Conservation (phyloP, 2,797 vertebrate species). For the Allobates femoralis region DNA sequence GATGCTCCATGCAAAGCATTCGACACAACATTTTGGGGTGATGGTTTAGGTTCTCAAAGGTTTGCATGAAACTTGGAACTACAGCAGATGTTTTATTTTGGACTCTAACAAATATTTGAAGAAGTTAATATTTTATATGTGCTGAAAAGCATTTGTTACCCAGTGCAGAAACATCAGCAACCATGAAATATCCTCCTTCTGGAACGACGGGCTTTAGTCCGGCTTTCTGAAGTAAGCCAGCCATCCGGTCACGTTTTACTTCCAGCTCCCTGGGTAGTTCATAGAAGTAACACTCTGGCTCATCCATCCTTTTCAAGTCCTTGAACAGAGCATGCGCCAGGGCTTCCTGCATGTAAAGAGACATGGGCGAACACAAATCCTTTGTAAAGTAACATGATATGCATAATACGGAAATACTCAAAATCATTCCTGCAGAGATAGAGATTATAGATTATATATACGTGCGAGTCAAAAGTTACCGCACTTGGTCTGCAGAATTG, state of each 20-base stretch:
- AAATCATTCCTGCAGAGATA: too few relatives aligned
- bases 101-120: background rate
- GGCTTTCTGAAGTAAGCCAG: constrained; percentile 78
- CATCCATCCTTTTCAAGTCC: constrained; percentile 85
- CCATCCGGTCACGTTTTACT: constrained; percentile 88
- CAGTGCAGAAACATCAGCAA: constrained; percentile 86
- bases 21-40: too few relatives aligned
- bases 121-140: background rate
- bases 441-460: too few relatives aligned
- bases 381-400: background rate
- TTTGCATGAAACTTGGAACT: too few relatives aligned
- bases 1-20: too few relatives aligned
- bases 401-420: background rate
- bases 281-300: constrained; percentile 90
- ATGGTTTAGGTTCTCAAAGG: too few relatives aligned
- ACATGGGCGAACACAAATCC: background rate
- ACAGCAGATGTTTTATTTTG: background rate
- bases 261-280: constrained; percentile 86
- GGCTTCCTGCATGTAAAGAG: constrained; percentile 82
- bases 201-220: constrained; percentile 90
- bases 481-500: too few relatives aligned
- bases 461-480: too few relatives aligned
- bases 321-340: constrained; percentile 85
- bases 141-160: constrained; percentile 74
- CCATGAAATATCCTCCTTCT: constrained; percentile 96